Percentiles rank a stretch among this genome's conserved stretches.
Conservation (phyloP, 2,888 invertebrate genomes). For the Cylloceria caligata region DNA sequence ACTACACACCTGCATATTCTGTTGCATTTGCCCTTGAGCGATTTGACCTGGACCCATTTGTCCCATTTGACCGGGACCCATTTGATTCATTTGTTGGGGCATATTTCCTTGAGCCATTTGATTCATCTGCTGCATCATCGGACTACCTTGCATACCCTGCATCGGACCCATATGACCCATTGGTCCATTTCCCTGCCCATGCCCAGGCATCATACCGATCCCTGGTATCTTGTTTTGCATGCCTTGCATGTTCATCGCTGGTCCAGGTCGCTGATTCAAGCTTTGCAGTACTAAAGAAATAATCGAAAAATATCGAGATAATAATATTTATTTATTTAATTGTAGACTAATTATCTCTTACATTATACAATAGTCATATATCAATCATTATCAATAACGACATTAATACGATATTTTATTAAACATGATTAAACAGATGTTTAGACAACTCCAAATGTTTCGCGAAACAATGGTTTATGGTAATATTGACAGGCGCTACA, state of each 20-base stretch:
- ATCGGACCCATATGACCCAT: constrained; percentile 86
- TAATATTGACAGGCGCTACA: no score
- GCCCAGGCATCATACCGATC: constrained; percentile 84
- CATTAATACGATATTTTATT: not conserved
- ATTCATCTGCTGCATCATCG: constrained; percentile 85
- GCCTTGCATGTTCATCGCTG: constrained; percentile 87
- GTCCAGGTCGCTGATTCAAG: constrained; percentile 89
- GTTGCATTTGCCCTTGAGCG: constrained; percentile 80
- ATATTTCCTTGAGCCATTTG: constrained; percentile 82
- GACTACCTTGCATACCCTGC: constrained; percentile 84
- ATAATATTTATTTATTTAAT: constrained; percentile 19
- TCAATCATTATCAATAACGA: not conserved
- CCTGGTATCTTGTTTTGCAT: constrained; percentile 87
- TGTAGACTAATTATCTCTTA: not conserved
- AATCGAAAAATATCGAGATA: constrained; percentile 8
- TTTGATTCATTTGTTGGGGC: constrained; percentile 83
- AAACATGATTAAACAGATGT: not conserved
- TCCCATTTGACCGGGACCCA: constrained; percentile 78
- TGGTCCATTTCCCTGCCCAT: constrained; percentile 84
- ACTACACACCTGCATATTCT: constrained; percentile 79
- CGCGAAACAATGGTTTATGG: no score
- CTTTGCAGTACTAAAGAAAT: constrained; percentile 88
- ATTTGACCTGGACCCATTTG: constrained; percentile 79
- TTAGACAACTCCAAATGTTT: no score
- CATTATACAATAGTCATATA: not conserved